phyloP scores from a whole-genome alignment of 2,888 invertebrate species.

The Drosophila glabriapex region DNA sequence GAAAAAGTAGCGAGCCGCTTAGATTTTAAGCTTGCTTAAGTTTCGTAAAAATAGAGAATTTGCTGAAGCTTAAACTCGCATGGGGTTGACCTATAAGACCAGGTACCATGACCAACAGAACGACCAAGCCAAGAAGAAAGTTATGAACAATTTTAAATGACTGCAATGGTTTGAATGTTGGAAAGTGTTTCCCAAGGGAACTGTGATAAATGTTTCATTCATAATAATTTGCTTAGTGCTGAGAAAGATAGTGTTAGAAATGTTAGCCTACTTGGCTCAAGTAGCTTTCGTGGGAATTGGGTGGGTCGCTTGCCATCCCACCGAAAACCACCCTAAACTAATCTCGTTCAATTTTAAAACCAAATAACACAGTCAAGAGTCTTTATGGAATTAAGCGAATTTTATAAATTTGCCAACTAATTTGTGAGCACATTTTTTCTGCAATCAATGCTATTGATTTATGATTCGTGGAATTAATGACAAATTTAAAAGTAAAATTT shows the following conservation, averaged over 20 bases:
- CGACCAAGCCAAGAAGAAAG: neutral
- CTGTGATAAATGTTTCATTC: neutral
- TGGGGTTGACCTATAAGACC: neutral
- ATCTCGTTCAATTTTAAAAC: neutral
- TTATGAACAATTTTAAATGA: neutral
- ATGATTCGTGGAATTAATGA: constrained; percentile 38
- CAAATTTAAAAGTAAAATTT: constrained; percentile 30
- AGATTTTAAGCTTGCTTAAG: too few species aligned
- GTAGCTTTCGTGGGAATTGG: neutral
- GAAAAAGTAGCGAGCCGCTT: neutral
- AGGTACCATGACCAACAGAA: neutral
- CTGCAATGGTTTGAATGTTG: neutral
- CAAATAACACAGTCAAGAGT: neutral
- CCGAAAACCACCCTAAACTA: neutral
- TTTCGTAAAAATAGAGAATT: neutral
- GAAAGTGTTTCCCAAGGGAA: neutral
- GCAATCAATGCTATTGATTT: constrained; percentile 35
- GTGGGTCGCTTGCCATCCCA: neutral
- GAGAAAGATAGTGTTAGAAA: neutral
- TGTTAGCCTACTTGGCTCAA: neutral
- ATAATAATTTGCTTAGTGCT: too few species aligned
- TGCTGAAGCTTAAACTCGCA: neutral
- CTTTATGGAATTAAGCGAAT: neutral
- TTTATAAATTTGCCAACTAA: neutral
- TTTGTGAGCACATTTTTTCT: constrained; percentile 6